Evolutionary conservation across 2,113 vertebrate species (phyloP), one percentile per base, ranked within the genome.

Genomic region (Calidris pugnax): DNA sequence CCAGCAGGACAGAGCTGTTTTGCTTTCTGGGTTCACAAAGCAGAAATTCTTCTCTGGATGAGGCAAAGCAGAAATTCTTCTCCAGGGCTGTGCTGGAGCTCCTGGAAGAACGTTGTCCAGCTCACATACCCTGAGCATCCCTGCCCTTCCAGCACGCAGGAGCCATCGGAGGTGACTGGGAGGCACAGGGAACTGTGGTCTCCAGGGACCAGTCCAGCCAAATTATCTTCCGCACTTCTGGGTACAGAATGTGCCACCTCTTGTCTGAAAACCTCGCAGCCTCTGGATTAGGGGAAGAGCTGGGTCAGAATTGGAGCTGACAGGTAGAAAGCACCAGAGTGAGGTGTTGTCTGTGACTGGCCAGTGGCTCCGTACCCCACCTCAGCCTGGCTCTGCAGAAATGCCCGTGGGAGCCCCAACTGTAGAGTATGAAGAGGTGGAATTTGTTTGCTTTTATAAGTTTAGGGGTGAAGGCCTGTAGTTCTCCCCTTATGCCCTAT

Each of bases 121-220:
- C 53, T 37, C 14, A 0, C 1, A 1, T 6, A 1, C 50, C 55
- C 68, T 2, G 5, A 48, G 59, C 59, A 19, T 55, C 66, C 41
- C 57, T 10, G 47, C 12, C 14, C 9, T 51, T 53, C 1, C 20
- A 27, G 43, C 0, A 0, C 2, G 8, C 4, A 0, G 1, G 87
- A 57, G 67, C 53, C 2, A 3, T 7, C 4, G 0, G 33, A 32
- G 62, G 39, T 0, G 15, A 18, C 18, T 20, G 68, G 12, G 27
- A 5, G 10, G 14, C 13, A 22, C 14, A 22, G 66, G 32, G 56
- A 87, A 48, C 76, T 59, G 27, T 21, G 33, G 22, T 20, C 39
- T 56, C 4, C 9, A 75, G 33, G 77, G 68, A 14, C 68, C 45
- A 8, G 30, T 77, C 81, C 4, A 3, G 45, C n/a, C 20, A 41